A percentile compares a stretch with the other conserved stretches of the same genome.
Conservation (phyloP, 2,888 invertebrate genomes). For the Clistopyga incitator region DNA sequence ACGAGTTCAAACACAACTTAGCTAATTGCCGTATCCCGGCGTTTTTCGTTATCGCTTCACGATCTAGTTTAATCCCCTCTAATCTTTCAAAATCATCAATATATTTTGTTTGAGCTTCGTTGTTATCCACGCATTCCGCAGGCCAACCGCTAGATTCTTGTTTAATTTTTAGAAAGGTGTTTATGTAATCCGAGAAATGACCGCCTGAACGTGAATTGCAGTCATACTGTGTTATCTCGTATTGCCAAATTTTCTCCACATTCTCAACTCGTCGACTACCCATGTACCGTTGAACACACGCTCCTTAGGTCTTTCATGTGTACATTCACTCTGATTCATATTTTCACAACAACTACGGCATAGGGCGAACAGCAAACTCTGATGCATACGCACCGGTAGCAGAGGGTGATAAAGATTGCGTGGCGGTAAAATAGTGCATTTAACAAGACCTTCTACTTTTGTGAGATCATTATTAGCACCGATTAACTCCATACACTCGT, state of each 20-base stretch:
- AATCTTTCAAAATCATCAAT: conserved; percentile 47
- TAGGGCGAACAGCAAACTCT: conserved; percentile 15
- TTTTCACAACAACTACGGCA: not conserved
- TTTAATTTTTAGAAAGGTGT: conserved; percentile 71
- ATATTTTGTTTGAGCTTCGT: conserved; percentile 39
- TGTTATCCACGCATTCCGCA: conserved; percentile 59
- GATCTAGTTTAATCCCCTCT: conserved; percentile 71
- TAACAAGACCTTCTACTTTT: no score
- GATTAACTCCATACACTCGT: conserved; percentile 49
- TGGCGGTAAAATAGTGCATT: no score
- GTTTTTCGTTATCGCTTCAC: conserved; percentile 64
- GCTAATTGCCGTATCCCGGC: no score
- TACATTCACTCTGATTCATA: conserved; percentile 64
- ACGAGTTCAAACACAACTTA: no score
- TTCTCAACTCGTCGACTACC: conserved; percentile 75
- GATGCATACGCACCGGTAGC: no score
- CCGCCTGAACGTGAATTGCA: no score
- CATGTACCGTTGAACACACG: no score
- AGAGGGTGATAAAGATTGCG: no score
- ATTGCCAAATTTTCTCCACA: conserved; percentile 77
- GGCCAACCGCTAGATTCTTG: no score
- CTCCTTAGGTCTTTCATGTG: conserved; percentile 62
- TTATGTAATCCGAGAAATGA: conserved; percentile 73
- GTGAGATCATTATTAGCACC: conserved; percentile 38
- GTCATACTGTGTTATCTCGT: conserved; percentile 69